These are phyloP conservation scores for Equus quagga DNA, from an alignment of 2,113 vertebrate species.

Conservation along the genomic window DNA sequence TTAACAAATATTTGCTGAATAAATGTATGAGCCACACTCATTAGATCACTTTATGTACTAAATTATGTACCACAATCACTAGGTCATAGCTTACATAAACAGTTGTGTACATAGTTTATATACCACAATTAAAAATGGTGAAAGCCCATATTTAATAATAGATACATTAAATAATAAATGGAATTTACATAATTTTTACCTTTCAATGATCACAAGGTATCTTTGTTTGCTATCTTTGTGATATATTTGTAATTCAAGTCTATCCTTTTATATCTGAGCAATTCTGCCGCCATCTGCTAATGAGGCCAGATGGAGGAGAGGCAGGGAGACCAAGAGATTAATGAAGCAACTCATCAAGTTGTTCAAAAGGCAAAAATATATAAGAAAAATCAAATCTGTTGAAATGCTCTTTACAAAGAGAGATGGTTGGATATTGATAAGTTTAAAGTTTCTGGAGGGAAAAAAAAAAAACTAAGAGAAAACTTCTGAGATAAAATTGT, in stretches of 20 bases:
- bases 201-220: neutral
- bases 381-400: slow-evolving; percentile 74
- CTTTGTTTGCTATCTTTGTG: slow-evolving; percentile 58
- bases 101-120: neutral
- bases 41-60: neutral
- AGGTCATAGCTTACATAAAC: neutral
- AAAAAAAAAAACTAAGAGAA: neutral
- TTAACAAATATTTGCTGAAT: neutral
- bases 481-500: slow-evolving; percentile 7
- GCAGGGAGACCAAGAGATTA: slow-evolving; percentile 68
- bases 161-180: neutral
- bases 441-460: slow-evolving; percentile 30
- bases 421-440: slow-evolving; percentile 23
- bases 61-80: neutral
- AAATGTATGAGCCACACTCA: neutral
- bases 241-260: slow-evolving; percentile 60
- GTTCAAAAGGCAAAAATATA: slow-evolving; percentile 68
- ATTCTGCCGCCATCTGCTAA: slow-evolving; percentile 53
- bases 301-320: slow-evolving; percentile 71
- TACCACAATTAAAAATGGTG: neutral
- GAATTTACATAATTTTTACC: slow-evolving; percentile 23
- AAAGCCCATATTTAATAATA: neutral
- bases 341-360: slow-evolving; percentile 76
- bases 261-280: slow-evolving; percentile 64
- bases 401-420: slow-evolving; percentile 57